These are phyloP conservation scores for Arenicola marina DNA, from an alignment of 2,888 invertebrate genomes.

Conservation along the genomic window DNA sequence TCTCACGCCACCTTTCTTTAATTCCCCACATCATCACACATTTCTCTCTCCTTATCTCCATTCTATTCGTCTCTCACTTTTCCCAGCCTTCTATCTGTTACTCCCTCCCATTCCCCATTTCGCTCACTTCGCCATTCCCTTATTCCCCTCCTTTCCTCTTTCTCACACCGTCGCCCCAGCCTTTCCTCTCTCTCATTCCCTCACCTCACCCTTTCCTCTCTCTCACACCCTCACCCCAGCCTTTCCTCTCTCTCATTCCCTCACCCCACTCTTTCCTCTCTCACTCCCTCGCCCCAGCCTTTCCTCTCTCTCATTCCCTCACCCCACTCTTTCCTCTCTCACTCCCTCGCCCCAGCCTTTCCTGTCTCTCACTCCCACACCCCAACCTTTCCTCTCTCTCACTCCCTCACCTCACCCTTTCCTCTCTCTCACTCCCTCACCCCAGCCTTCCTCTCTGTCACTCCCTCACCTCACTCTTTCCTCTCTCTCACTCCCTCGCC, in stretches of 20 bases:
- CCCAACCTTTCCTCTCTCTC: neutral
- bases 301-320: neutral
- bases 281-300: too few species aligned
- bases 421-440: neutral
- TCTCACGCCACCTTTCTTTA: too few species aligned
- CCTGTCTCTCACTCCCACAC: neutral
- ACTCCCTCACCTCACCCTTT: neutral
- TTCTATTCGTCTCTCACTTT: neutral
- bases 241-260: too few species aligned
- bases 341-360: neutral
- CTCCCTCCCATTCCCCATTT: neutral
- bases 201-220: neutral
- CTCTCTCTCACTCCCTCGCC: neutral
- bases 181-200: neutral
- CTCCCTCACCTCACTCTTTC: neutral
- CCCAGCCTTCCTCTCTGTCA: too few species aligned
- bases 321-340: neutral
- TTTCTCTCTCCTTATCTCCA: constrained; percentile 5
- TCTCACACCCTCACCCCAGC: neutral
- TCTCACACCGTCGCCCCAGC: neutral
- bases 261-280: neutral
- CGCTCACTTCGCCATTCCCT: neutral
- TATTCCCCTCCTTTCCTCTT: neutral
- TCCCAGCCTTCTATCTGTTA: neutral
- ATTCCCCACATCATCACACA: neutral